Percentiles rank a stretch among this genome's conserved stretches.
phyloP scores from a whole-genome alignment of 1,140 invertebrate genomes.

The Cepaea nemoralis region DNA sequence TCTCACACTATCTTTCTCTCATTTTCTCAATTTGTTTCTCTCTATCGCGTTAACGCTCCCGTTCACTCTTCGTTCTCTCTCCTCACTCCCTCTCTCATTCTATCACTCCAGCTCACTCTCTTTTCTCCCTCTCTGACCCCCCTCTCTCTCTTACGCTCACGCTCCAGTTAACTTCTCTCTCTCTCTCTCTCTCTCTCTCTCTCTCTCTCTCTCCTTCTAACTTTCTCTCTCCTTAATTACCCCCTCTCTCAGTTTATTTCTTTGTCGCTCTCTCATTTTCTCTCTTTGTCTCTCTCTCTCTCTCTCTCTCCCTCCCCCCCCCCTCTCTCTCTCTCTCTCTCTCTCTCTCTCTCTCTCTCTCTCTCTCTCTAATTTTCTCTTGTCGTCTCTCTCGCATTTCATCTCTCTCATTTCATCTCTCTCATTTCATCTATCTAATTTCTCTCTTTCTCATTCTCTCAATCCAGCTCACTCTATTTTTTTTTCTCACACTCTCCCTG shows the following conservation, averaged over 20 bases:
- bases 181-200: background rate
- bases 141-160: background rate
- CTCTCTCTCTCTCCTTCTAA: background rate
- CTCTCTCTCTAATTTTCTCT: too few relatives aligned
- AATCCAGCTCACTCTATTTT: background rate
- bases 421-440: background rate
- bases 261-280: background rate
- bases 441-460: background rate
- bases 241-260: too few relatives aligned
- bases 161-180: background rate
- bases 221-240: background rate
- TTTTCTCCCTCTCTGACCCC: background rate
- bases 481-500: background rate
- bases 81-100: too few relatives aligned
- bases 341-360: constrained; percentile 7
- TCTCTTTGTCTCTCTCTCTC: background rate
- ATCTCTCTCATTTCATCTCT: background rate
- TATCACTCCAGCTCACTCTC: background rate
- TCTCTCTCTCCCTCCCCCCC: too few relatives aligned
- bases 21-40: background rate
- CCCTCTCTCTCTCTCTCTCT: background rate
- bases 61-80: background rate
- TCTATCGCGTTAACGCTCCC: background rate
- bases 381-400: background rate
- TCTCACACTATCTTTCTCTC: background rate